phyloP scores from a whole-genome alignment of 2,797 vertebrate species.

The Tenualosa thibaudeaui region DNA sequence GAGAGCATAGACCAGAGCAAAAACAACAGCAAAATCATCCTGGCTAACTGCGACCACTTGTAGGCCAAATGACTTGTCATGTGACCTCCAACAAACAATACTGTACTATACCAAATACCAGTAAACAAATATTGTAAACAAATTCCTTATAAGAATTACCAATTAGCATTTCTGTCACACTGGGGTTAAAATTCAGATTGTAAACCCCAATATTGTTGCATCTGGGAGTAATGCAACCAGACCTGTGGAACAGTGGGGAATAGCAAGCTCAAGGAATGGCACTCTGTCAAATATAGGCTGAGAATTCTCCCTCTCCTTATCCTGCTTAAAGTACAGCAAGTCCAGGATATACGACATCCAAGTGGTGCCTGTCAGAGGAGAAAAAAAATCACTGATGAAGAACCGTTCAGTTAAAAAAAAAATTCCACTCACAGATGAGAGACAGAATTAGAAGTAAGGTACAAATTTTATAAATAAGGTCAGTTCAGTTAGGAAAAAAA shows the following conservation, averaged over 20 bases:
- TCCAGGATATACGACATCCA: conserved; percentile 69
- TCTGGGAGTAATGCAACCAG: conserved; percentile 9
- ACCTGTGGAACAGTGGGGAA: conserved; percentile 47
- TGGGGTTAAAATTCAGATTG: not conserved
- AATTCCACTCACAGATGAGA: too few relatives aligned
- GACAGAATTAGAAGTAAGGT: too few relatives aligned
- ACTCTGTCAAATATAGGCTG: conserved; percentile 58
- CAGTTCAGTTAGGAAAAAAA: too few relatives aligned
- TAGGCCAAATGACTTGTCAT: too few relatives aligned
- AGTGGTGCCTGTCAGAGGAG: conserved; percentile 62
- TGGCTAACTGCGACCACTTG: not conserved
- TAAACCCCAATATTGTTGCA: not conserved
- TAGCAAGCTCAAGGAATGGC: conserved; percentile 64
- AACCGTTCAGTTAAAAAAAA: not conserved
- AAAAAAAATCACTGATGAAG: not conserved
- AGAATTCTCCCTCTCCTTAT: conserved; percentile 53
- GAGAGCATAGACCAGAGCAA: not conserved
- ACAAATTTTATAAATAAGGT: too few relatives aligned
- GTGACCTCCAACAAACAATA: too few relatives aligned
- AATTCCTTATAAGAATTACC: not conserved
- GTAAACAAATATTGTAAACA: too few relatives aligned
- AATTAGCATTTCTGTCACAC: not conserved
- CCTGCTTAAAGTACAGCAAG: conserved; percentile 60
- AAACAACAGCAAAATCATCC: not conserved
- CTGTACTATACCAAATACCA: too few relatives aligned